A percentile compares a stretch with the other conserved stretches of the same genome.
Evolutionary conservation across 2,113 vertebrate genomes (phyloP).

Genomic region (Henicopernis longicauda): DNA sequence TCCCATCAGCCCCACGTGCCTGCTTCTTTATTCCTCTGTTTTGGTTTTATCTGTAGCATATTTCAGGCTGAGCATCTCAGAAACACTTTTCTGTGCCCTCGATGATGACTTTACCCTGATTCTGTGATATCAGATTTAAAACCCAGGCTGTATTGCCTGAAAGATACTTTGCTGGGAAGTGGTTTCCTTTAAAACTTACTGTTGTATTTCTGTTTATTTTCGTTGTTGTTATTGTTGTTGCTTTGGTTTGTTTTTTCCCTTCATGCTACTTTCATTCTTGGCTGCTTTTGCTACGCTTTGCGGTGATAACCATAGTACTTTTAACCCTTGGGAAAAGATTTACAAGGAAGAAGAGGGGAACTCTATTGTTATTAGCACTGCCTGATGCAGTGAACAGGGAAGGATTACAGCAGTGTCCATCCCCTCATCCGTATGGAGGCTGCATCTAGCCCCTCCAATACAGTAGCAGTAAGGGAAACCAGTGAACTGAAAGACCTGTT

Average conservation of each 20-base stretch:
- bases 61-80: background rate
- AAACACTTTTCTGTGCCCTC: background rate
- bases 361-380: background rate
- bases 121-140: background rate
- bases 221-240: background rate
- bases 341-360: background rate
- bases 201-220: background rate
- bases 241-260: background rate
- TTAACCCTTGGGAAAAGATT: background rate
- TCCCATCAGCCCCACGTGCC: background rate
- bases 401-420: background rate
- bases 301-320: background rate
- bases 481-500: constrained; percentile 1
- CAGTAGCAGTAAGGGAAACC: background rate
- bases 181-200: background rate
- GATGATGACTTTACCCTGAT: background rate
- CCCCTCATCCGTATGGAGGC: background rate
- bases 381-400: background rate
- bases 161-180: background rate
- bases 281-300: background rate
- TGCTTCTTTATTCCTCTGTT: background rate
- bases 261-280: background rate
- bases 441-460: background rate
- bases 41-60: background rate
- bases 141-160: background rate